phyloP scores from a whole-genome alignment of 1,140 invertebrate species.

The Megalopta genalis region DNA sequence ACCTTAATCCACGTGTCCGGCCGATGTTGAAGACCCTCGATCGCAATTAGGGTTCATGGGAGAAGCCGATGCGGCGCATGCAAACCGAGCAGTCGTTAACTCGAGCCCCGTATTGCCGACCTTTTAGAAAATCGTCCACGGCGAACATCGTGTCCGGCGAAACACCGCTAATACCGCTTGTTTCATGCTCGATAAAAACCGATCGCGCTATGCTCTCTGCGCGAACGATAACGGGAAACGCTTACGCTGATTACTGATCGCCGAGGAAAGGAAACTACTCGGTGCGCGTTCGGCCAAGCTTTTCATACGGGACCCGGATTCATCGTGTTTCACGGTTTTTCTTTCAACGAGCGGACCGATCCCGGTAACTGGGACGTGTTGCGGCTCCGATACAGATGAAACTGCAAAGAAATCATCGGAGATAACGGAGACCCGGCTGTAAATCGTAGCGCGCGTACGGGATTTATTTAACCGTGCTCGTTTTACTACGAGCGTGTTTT shows the following conservation, averaged over 20 bases:
- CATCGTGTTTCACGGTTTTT: too few species aligned
- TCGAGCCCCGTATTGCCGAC: neutral
- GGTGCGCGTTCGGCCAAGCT: neutral
- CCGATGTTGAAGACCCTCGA: constrained; percentile 40
- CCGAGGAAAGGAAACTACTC: neutral
- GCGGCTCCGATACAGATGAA: too few species aligned
- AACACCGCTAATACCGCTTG: neutral
- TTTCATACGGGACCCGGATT: too few species aligned
- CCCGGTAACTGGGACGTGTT: too few species aligned
- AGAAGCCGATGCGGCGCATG: neutral
- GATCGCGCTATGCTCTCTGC: neutral
- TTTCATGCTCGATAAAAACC: neutral
- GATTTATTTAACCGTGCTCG: neutral
- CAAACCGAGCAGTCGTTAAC: constrained; percentile 6
- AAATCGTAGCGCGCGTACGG: too few species aligned
- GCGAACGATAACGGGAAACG: constrained; percentile 13
- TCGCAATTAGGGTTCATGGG: constrained; percentile 42
- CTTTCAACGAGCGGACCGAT: too few species aligned
- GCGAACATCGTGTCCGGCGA: neutral
- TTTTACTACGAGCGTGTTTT: too few species aligned
- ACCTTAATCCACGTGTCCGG: constrained; percentile 41
- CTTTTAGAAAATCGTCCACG: neutral
- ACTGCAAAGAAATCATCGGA: too few species aligned
- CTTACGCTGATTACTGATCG: neutral
- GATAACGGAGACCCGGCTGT: too few species aligned